Base-by-base conservation (phyloP, 2,888 invertebrate species). In the Drosophila nigricruria region DNA sequence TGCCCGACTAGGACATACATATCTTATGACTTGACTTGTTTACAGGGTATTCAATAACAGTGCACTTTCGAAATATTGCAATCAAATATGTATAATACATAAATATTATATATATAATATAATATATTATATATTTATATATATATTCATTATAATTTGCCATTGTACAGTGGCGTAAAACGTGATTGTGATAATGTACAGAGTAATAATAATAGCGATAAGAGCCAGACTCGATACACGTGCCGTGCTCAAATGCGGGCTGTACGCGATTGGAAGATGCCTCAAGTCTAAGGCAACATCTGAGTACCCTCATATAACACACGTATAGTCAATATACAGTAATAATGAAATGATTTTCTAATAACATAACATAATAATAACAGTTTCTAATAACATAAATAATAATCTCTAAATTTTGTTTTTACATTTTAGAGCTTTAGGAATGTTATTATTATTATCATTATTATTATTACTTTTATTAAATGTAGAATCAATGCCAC, bases 201-300 rank as follows among this genome's bases (percentile, higher is more conserved):
- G 32, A 73, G 42, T 43, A 5, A 23, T 10, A 36, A 34, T n/a
- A 52, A 25, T 16, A 27, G 60, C 42, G 73, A 73, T 72, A 60
- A 73, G 59, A 66, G 38, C 12, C 60, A 72, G 60, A 53, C 59
- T 27, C 38, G 23, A 60, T 45, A 56, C 72, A 72, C 73, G 72
- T 73, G 72, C 45, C 56, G 34, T 5, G 2, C 47, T 30, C 27
- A 12, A 34, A 27, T 54, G 30, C 32, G 18, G 27, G 45, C 9
- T 40, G 36, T 18, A 40, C n/a, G 16, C 20, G 34, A 20, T 16
- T 52, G 0, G 16, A 5, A 18, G 30, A 49, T 30, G 2, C 12
- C 5, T 27, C n/a, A 12, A 30, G 49, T 18, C 18, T 14, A 49
- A 12, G 8, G 1, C 18, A 14, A 32, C 18, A 14, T 2, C 12